A percentile compares a stretch with the other conserved stretches of the same genome.
These are phyloP conservation scores for Stenoptilia bipunctidactyla DNA, from an alignment of 2,888 invertebrate species.

Conservation along the genomic window DNA sequence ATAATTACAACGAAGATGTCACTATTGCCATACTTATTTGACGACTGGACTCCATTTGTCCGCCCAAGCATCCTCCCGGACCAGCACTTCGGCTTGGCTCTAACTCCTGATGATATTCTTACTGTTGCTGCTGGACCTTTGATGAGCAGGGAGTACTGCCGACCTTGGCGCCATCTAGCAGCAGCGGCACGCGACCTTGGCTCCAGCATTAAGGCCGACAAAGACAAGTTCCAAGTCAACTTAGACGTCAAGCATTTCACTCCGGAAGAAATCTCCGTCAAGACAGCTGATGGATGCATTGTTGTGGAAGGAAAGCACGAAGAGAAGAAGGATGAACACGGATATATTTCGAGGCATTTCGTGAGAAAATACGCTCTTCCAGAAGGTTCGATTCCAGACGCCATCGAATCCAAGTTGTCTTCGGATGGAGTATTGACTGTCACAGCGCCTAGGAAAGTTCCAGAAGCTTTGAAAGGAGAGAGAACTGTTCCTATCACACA, in stretches of 20 bases:
- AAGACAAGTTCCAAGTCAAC: constrained; percentile 62
- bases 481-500: constrained; percentile 16
- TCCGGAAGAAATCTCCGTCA: constrained; percentile 82
- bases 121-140: constrained; percentile 28
- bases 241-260: constrained; percentile 83
- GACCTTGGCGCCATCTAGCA: constrained; percentile 56
- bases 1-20: constrained; percentile 27
- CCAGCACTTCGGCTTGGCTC: constrained; percentile 65
- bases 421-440: constrained; percentile 82
- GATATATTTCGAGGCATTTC: constrained; percentile 81
- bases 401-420: constrained; percentile 80
- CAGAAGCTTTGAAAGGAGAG: constrained; percentile 26
- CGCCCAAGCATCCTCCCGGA: constrained; percentile 58
- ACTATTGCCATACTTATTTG: constrained; percentile 32
- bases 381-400: constrained; percentile 76
- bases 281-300: constrained; percentile 76
- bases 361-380: constrained; percentile 77
- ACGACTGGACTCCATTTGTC: constrained; percentile 24
- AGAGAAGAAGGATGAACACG: constrained; percentile 81
- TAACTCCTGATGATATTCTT: constrained; percentile 61
- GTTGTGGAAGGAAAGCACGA: constrained; percentile 84
- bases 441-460: constrained; percentile 65
- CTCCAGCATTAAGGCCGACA: constrained; percentile 64
- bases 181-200: constrained; percentile 61
- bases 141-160: constrained; percentile 40